Evolutionary conservation across 2,888 invertebrate species (phyloP).

Genomic region (Frankliniella fusca): DNA sequence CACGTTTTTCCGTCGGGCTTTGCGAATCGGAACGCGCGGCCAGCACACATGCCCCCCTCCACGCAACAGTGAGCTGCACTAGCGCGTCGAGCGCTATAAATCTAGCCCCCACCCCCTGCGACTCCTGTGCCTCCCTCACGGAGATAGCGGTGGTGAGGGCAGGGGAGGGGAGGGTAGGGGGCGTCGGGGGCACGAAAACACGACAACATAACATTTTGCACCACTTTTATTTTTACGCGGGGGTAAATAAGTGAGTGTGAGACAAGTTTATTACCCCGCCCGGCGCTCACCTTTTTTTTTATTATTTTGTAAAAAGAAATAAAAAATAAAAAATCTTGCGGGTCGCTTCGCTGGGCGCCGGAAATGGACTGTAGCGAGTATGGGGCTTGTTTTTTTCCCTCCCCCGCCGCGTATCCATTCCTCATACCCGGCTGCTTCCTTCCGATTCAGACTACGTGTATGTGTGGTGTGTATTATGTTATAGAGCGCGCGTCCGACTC

Average conservation of each 20-base stretch:
- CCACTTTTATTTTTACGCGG: slow-evolving; percentile 7
- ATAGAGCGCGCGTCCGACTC: no score
- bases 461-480: neutral
- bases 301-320: no score
- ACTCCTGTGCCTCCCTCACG: neutral
- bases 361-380: slow-evolving; percentile 22
- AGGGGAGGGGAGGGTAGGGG: no score
- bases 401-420: neutral
- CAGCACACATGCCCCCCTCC: neutral
- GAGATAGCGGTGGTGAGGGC: no score
- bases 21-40: neutral
- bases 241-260: slow-evolving; percentile 24
- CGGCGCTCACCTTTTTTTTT: neutral
- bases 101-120: neutral
- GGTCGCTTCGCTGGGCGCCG: neutral
- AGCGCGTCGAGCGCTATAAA: neutral
- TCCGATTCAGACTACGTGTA: neutral
- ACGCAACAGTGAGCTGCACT: slow-evolving; percentile 15
- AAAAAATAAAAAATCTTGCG: neutral
- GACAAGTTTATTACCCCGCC: slow-evolving; percentile 14
- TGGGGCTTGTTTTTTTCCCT: neutral
- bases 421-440: neutral
- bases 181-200: neutral
- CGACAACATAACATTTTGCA: slow-evolving; percentile 5
- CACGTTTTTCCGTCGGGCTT: neutral